Base-by-base conservation (phyloP, 2,113 vertebrate species). In the Psittacus erithacus region DNA sequence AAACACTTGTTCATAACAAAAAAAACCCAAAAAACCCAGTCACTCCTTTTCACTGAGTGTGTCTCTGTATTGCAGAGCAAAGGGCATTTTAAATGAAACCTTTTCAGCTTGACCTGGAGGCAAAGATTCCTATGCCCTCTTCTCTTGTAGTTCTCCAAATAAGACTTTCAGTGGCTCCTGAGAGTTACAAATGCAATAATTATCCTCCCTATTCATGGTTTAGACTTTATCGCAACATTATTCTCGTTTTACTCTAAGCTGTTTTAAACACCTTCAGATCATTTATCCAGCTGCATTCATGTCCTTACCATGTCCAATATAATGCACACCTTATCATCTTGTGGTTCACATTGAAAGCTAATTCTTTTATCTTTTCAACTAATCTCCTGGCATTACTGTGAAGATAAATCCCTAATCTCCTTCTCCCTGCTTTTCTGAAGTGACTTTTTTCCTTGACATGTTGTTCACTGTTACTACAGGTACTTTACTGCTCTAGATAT, bases 351-450 rank as follows among this genome's bases (percentile, higher is more conserved):
- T 59, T 96, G 95, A 94, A 93, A 96, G 76, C 93, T 96, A 96
- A 96, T 97, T 96, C 94, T 95, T 96, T 95, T 97, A 96, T 97
- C 95, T 97, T 90, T 95, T 88, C 93, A 93, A 97, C 94, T 97
- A 94, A 96, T 96, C 96, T 97, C 46, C 68, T 96, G 94, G 92
- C 93, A 94, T 97, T 97, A 96, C 92, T 93, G 92, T 96, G 95
- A 93, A 96, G 95, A 96, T 96, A 97, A 94, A 96, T 95, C 92
- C 92, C 86, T 97, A 96, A 96, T 97, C 94, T 96, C 85, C 90
- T 77, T 92, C 83, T 94, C 82, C 73, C 90, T 96, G 80, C 94
- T 95, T 96, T 96, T 95, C 88, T 94, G 92, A 96, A 96, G 95
- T 96, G 95, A 95, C 95, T 96, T 90, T 94, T 95, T 96, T 94